Percentiles rank a stretch among this genome's conserved stretches.
These are phyloP conservation scores for Pteronura brasiliensis DNA, from an alignment of 2,113 vertebrate genomes.

Conservation along the genomic window DNA sequence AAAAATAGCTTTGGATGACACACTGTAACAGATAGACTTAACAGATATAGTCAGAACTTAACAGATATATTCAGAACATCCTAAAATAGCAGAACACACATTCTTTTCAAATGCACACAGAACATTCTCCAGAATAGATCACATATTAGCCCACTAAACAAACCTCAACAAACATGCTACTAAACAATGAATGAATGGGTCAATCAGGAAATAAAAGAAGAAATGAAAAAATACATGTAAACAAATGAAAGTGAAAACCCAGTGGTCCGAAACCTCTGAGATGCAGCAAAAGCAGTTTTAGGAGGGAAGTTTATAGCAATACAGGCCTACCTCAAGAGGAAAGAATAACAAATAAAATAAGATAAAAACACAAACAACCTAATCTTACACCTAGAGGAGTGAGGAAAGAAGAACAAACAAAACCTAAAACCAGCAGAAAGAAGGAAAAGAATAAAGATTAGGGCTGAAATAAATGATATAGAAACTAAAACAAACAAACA, in stretches of 20 bases:
- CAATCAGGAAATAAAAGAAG: not conserved
- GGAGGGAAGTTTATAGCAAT: not conserved
- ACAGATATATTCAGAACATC: not conserved
- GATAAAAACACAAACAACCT: not conserved
- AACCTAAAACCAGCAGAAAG: not conserved
- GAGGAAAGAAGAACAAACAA: not conserved
- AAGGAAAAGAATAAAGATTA: not conserved
- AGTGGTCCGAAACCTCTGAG: not conserved
- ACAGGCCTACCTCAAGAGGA: not conserved
- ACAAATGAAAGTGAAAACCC: not conserved
- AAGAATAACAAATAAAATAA: not conserved
- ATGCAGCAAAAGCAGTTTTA: not conserved
- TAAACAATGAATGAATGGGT: not conserved
- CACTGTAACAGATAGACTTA: not conserved
- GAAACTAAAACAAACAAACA: not conserved
- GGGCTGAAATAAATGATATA: not conserved
- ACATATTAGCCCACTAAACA: not conserved
- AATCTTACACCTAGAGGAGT: not conserved
- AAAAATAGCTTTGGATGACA: not conserved
- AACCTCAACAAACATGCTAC: not conserved
- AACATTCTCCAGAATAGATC: not conserved
- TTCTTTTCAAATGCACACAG: not conserved
- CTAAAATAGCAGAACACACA: not conserved
- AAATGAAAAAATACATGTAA: not conserved
- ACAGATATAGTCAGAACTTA: not conserved